Percentiles rank a stretch among this genome's conserved stretches.
Conservation (phyloP, 2,113 vertebrate species). For the Colossoma macropomum region DNA sequence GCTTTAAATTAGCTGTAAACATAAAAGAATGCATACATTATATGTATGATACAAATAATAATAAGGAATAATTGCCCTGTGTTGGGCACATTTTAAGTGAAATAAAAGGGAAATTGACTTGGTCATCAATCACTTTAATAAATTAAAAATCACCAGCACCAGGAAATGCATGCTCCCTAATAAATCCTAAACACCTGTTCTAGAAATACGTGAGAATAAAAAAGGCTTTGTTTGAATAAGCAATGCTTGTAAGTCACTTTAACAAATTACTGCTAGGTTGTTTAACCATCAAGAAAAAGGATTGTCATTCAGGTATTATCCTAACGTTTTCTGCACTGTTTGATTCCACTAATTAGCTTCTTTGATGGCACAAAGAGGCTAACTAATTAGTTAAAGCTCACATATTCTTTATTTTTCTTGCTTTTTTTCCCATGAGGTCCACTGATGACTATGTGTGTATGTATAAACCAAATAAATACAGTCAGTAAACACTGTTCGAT, state of each 20-base stretch:
- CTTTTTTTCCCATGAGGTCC: too few relatives aligned
- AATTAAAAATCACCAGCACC: not conserved
- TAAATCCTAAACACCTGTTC: not conserved
- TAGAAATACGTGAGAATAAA: not conserved
- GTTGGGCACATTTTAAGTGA: too few relatives aligned
- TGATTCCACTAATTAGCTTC: constrained; percentile 22
- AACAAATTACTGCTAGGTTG: not conserved
- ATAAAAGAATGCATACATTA: not conserved
- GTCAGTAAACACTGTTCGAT: too few relatives aligned
- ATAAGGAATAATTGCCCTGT: too few relatives aligned
- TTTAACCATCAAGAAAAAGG: not conserved
- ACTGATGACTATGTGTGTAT: too few relatives aligned
- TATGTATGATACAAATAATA: not conserved
- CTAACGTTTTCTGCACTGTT: not conserved
- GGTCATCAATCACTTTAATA: not conserved
- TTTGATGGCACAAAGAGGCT: constrained; percentile 8
- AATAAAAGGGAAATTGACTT: not conserved
- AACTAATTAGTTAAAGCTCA: not conserved
- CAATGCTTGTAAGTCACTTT: not conserved
- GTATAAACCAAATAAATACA: too few relatives aligned
- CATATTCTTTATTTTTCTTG: not conserved
- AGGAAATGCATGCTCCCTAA: not conserved
- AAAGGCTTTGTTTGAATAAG: constrained; percentile 16
- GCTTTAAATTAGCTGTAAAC: not conserved
- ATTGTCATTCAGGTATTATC: constrained; percentile 13